phyloP scores from a whole-genome alignment of 2,113 vertebrate genomes.

The Bos javanicus region DNA sequence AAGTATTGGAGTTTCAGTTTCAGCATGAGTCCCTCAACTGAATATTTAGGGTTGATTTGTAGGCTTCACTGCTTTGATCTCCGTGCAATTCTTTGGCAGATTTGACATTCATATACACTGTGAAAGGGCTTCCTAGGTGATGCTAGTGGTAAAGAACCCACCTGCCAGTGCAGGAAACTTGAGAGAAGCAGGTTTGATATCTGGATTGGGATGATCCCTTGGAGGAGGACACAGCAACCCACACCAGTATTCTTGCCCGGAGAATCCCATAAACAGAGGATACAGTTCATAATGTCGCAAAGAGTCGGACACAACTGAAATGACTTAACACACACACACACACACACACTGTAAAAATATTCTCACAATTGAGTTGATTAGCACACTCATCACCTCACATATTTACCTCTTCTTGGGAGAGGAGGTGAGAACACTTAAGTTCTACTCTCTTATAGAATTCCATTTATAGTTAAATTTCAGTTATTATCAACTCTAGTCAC shows the following conservation, averaged over 20 bases:
- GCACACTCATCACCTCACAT: not conserved
- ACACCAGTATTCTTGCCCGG: not conserved
- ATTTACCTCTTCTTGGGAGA: not conserved
- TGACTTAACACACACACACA: not conserved
- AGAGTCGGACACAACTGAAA: not conserved
- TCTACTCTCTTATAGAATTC: not conserved
- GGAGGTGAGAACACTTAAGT: not conserved
- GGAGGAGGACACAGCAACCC: not conserved
- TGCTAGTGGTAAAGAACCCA: not conserved
- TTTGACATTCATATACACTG: not conserved
- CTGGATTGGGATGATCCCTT: not conserved
- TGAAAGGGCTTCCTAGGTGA: not conserved
- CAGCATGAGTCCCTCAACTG: too few relatives aligned
- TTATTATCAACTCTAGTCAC: not conserved
- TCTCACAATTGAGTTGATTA: not conserved
- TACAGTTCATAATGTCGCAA: not conserved
- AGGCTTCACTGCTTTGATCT: not conserved
- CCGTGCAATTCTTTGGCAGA: not conserved
- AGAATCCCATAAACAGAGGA: not conserved
- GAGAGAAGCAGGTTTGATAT: not conserved
- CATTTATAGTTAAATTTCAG: not conserved
- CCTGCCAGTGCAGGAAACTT: not conserved
- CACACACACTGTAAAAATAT: not conserved
- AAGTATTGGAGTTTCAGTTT: too few relatives aligned
- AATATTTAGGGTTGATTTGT: too few relatives aligned